Evolutionary conservation across 2,888 invertebrate genomes (phyloP), one percentile per base, ranked within the genome.

Genomic region (Noctua pronuba): DNA sequence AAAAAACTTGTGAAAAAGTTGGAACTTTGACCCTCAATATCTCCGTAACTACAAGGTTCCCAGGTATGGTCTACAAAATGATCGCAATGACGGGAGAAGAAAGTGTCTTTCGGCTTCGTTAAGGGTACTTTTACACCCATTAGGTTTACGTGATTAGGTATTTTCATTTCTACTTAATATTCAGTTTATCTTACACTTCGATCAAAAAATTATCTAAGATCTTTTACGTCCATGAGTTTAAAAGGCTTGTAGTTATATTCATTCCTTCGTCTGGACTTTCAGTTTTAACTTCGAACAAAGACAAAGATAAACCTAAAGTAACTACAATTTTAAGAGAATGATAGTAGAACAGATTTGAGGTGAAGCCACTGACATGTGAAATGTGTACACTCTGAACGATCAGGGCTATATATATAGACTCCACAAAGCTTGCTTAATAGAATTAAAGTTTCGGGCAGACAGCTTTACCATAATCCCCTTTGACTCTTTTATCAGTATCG

Each of bases 401-500:
- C 52, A 80, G 75, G 72, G 66, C 75, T 70, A 44, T 52, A 10
- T 38, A 38, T 38, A 69, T 31, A 46, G 60, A 80, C 64, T 62
- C 65, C 49, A 86, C 73, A 41, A 80, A 84, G 78, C 70, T 86
- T 69, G 79, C 52, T 73, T 82, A 58, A 76, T 78, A 80, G 74
- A 72, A 79, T 86, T 84, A 73, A 87, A 82, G 55, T 79, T 70
- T 62, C 55, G 58, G 68, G 49, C 71, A 62, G 71, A 72, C 60
- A 75, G 82, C 66, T 82, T 81, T 73, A 79, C 67, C 67, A 75
- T 81, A 81, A 86, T 83, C 69, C 70, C 65, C 46, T 65, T 78
- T 75, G 67, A 76, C 75, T 80, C 69, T 87, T 77, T 80, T 80
- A 82, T 80, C 79, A 76, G 75, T 75, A 74, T 77, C 71, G 75